These are phyloP conservation scores for Microcebus murinus DNA, from an alignment of 2,113 vertebrate genomes.

Conservation along the genomic window DNA sequence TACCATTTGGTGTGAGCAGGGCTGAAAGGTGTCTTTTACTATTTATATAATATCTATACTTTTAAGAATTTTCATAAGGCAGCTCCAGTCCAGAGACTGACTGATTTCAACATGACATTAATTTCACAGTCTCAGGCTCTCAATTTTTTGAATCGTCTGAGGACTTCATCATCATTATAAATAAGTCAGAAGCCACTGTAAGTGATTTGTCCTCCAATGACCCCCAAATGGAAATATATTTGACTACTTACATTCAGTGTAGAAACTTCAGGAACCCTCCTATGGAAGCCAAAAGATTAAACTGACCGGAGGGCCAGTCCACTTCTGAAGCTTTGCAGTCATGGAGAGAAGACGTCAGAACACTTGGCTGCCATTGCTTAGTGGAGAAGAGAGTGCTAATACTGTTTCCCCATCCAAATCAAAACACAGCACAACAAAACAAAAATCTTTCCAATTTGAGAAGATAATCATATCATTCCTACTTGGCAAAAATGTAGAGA, in stretches of 20 bases:
- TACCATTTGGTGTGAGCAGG: background rate
- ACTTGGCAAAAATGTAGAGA: slow-evolving; percentile 57
- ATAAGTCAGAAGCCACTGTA: background rate
- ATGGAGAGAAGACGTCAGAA: background rate
- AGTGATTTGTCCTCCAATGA: background rate
- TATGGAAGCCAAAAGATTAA: background rate
- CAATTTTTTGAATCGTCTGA: background rate
- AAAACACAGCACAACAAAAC: background rate
- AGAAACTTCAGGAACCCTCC: background rate
- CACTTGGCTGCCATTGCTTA: background rate
- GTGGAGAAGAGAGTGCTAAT: background rate
- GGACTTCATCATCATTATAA: background rate
- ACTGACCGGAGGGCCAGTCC: background rate
- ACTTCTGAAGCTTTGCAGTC: background rate
- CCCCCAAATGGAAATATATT: background rate
- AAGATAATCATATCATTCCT: slow-evolving; percentile 49
- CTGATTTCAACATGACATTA: background rate
- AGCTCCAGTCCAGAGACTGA: background rate
- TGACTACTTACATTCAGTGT: background rate
- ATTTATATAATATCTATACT: background rate
- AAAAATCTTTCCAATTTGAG: background rate
- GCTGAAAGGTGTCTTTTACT: background rate
- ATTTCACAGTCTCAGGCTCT: background rate
- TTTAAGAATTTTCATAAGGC: background rate
- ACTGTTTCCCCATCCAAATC: background rate